These are phyloP conservation scores for Marisa cornuarietis DNA, from an alignment of 1,140 invertebrate genomes.

Conservation along the genomic window DNA sequence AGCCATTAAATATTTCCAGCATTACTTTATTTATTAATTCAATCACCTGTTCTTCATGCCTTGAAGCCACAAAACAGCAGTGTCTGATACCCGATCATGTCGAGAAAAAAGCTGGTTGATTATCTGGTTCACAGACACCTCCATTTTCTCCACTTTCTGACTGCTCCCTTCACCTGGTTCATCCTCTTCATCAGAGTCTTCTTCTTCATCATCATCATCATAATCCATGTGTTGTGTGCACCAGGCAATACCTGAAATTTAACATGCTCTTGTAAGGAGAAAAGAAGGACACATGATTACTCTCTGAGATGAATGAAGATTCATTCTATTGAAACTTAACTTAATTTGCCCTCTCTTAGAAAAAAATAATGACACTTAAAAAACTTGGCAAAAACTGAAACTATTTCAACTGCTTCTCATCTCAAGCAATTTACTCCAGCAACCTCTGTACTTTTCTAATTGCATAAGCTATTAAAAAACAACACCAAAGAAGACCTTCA, in stretches of 20 bases:
- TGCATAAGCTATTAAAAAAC: no score
- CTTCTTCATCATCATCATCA: not conserved
- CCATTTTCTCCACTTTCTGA: not conserved
- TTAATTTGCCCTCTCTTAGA: no score
- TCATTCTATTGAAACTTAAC: not conserved
- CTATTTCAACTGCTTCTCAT: no score
- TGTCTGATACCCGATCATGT: slow-evolving; percentile 2
- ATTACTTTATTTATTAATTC: no score
- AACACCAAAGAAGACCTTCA: no score
- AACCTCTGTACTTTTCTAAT: no score
- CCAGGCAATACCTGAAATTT: slow-evolving; percentile 18
- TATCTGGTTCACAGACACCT: not conserved
- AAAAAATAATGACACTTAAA: no score
- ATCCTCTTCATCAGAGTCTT: not conserved
- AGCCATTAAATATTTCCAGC: not conserved
- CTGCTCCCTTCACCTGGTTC: not conserved
- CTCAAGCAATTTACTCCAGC: no score
- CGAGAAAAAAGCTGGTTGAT: slow-evolving; percentile 1
- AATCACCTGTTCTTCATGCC: not conserved
- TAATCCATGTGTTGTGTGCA: slow-evolving; percentile 20
- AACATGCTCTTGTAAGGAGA: not conserved
- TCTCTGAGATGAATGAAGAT: no score
- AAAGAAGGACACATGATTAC: not conserved
- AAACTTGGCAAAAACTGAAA: no score
- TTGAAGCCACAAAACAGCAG: slow-evolving; percentile 14